Percentiles rank a stretch among this genome's conserved stretches.
phyloP scores from a whole-genome alignment of 2,797 vertebrate species.

The Lacerta viridis region DNA sequence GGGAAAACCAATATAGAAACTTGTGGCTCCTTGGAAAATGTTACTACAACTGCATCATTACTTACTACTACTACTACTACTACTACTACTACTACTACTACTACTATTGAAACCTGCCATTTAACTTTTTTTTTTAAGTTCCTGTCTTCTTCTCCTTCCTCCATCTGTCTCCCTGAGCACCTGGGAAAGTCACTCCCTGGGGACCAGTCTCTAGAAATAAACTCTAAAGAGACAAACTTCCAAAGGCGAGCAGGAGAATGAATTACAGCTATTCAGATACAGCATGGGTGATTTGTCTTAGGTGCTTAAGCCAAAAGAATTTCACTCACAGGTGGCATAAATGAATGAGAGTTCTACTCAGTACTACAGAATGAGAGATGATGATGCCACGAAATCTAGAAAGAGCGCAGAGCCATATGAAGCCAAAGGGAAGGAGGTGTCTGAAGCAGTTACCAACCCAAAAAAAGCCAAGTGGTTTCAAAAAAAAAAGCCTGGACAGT shows the following conservation, averaged over 20 bases:
- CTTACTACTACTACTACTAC: too few relatives aligned
- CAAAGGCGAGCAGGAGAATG: constrained; percentile 11
- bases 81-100: too few relatives aligned
- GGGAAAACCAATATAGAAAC: constrained; percentile 10
- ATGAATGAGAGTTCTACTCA: constrained; percentile 12
- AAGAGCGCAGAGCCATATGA: not conserved
- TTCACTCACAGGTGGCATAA: constrained; percentile 11
- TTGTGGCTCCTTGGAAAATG: not conserved
- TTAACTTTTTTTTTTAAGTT: not conserved
- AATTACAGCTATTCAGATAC: constrained; percentile 15
- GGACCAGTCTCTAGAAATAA: not conserved
- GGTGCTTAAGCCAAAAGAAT: constrained; percentile 8
- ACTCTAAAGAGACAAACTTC: not conserved
- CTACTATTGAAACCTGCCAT: not conserved
- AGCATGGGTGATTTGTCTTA: constrained; percentile 30
- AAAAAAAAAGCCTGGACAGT: not conserved
- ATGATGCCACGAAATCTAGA: not conserved
- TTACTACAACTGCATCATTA: too few relatives aligned
- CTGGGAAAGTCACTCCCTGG: not conserved
- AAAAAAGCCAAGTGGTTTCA: not conserved
- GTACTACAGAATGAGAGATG: constrained; percentile 12
- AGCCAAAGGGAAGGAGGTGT: not conserved
- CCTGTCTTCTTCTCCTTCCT: not conserved
- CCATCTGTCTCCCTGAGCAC: not conserved
- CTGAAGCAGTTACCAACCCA: not conserved